Percentiles rank a stretch among this genome's conserved stretches.
phyloP scores from a whole-genome alignment of 2,888 invertebrate genomes.

The Tenthredo livida region DNA sequence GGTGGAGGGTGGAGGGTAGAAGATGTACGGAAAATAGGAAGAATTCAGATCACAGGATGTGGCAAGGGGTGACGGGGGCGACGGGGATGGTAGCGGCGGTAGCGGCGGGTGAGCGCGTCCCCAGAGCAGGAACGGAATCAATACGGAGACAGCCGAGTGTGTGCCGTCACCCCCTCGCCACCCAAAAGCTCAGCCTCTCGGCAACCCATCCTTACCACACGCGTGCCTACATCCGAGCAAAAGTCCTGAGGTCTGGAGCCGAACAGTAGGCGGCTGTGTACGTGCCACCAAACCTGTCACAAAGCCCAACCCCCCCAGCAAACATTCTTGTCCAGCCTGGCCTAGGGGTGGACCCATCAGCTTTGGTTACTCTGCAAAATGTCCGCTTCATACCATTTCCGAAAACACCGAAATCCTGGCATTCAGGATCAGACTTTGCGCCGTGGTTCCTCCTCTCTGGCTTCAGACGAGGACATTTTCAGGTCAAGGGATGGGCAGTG shows the following conservation, averaged over 20 bases:
- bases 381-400: neutral
- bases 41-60: conserved; percentile 69
- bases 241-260: conserved; percentile 18
- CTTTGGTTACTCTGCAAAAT: conserved; percentile 5
- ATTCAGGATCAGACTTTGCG: neutral
- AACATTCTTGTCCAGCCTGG: conserved; percentile 27
- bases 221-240: conserved; percentile 27
- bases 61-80: conserved; percentile 33
- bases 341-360: neutral
- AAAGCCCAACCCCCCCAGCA: conserved; percentile 30
- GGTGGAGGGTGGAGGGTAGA: conserved; percentile 54
- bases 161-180: conserved; percentile 67
- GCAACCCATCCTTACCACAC: conserved; percentile 43
- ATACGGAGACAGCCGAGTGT: conserved; percentile 73
- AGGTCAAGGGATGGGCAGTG: neutral
- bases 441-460: too few species aligned
- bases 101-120: conserved; percentile 60
- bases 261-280: neutral
- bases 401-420: neutral
- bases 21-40: conserved; percentile 73
- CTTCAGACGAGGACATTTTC: neutral
- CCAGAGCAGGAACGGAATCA: conserved; percentile 68
- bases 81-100: conserved; percentile 45
- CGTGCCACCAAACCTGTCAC: conserved; percentile 11
- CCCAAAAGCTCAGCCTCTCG: conserved; percentile 45